These are phyloP conservation scores for Pseudomyrmex sp. DNA, from an alignment of 1,140 invertebrate species.

Conservation along the genomic window DNA sequence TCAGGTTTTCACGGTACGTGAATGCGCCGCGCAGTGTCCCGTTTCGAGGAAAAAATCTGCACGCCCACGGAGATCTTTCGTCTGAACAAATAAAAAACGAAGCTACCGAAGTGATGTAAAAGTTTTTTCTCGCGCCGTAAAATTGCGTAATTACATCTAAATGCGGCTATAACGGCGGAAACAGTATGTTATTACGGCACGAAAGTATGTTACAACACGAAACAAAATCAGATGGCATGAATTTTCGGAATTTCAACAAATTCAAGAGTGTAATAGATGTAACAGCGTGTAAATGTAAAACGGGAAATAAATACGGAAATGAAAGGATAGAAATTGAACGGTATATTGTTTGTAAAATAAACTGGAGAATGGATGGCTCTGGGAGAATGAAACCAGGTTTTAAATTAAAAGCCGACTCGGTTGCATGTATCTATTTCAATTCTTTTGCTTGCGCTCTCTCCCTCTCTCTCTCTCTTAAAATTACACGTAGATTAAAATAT, in stretches of 20 bases:
- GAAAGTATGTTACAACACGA: neutral
- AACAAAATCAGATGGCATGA: neutral
- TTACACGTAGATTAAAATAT: neutral
- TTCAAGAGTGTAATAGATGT: neutral
- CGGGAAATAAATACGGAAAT: constrained; percentile 7
- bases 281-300: constrained; percentile 22
- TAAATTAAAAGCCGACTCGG: constrained; percentile 37
- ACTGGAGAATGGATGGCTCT: neutral
- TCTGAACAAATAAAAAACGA: neutral
- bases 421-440: neutral
- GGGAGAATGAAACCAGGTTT: constrained; percentile 7
- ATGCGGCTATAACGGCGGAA: neutral
- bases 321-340: neutral
- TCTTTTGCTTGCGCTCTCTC: constrained; percentile 10
- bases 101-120: neutral
- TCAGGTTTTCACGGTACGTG: constrained; percentile 37
- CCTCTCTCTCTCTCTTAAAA: too few relatives aligned
- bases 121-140: neutral
- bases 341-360: constrained; percentile 25
- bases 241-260: constrained; percentile 9
- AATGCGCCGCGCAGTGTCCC: constrained; percentile 11
- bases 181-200: neutral
- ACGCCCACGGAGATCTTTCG: neutral
- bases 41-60: constrained; percentile 11
- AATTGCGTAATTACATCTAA: neutral